phyloP scores from a whole-genome alignment of 2,797 vertebrate genomes.

The Meda fulgida region DNA sequence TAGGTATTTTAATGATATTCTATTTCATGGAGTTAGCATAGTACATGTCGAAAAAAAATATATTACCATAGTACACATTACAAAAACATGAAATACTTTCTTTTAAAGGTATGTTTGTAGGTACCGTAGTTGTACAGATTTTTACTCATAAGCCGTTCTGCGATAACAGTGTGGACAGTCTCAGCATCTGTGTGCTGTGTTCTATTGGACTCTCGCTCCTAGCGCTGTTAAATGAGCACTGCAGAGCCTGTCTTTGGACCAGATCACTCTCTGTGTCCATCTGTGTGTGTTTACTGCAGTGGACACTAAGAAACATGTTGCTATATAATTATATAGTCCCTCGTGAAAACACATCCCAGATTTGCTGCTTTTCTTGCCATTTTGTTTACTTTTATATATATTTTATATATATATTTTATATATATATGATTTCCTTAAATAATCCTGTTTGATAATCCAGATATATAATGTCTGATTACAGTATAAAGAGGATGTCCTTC shows the following conservation, averaged over 20 bases:
- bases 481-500: background rate
- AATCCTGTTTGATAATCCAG: constrained; percentile 39
- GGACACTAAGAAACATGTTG: background rate
- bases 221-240: constrained; percentile 14
- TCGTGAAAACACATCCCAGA: background rate
- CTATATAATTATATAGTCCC: background rate
- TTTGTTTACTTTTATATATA: background rate
- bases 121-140: background rate
- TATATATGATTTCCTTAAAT: background rate
- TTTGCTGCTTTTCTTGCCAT: background rate
- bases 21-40: background rate
- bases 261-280: background rate
- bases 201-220: background rate
- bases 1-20: background rate
- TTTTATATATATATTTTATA: too few species aligned
- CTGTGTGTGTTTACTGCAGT: constrained; percentile 8
- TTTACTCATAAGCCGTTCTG: background rate
- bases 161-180: background rate
- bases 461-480: background rate
- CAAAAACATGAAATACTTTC: background rate
- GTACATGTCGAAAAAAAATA: too few species aligned
- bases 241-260: constrained; percentile 14
- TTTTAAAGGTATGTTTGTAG: background rate
- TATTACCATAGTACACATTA: background rate
- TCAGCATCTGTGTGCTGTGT: constrained; percentile 12